Base-by-base conservation (phyloP, 2,113 vertebrate genomes). In the Gobio gobio region DNA sequence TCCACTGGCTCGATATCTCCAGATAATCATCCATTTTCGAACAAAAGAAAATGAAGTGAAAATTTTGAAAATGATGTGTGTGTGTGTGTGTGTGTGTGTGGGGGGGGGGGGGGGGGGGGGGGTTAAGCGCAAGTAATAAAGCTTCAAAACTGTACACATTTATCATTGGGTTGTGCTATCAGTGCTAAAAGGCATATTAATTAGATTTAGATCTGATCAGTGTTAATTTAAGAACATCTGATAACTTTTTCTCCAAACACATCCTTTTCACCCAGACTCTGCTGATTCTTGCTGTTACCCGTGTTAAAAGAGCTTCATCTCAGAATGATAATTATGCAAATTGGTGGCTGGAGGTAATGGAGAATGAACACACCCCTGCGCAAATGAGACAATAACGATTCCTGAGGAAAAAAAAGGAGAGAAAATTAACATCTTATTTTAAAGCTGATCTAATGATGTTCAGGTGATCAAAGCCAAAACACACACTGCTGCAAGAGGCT, bases 281-380 rank as follows among this genome's bases (percentile, higher is more conserved):
- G 84, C 81, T 85, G 84, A 79, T 29, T 40, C 82, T 86, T 89
- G 84, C 82, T 61, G 79, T 89, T 89, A 80, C 87, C 88, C 80
- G 83, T 79, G 86, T 87, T 63, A 85, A 89, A 88, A 87, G 82
- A 58, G 85, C 86, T 88, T 88, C 76, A 87, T 86, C 90, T 90
- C 83, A 80, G 90, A 92, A 92, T 88, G 79, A 87, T 94, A 90
- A 91, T 94, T 94, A 94, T 94, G 93, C 93, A 94, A 94, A 95
- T 93, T 80, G 29, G 58, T 90, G 82, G 93, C 94, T 93, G 85
- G 87, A 91, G 94, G 94, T 93, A 88, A 92, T 80, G 89, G 89
- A 88, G 90, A 90, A 87, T 92, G 89, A 94, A 93, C 88, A 89
- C 92, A 89, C 92, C 88, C 89, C 90, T 86, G 87, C 29, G 88